Conservation (phyloP, 2,797 vertebrate species). For the Xenopus petersii region DNA sequence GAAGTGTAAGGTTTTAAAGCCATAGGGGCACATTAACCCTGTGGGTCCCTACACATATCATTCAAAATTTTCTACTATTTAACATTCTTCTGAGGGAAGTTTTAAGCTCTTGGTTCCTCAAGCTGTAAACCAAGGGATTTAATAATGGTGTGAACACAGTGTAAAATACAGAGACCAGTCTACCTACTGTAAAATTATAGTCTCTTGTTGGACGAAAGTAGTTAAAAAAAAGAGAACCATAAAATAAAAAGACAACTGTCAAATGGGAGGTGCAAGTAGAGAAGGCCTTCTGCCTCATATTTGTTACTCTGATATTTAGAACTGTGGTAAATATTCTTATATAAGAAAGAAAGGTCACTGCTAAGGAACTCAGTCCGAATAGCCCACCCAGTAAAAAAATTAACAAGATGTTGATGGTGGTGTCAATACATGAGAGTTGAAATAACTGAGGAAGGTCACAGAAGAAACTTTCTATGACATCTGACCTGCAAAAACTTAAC, state of each 20-base stretch:
- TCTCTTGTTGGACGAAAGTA: slow-evolving; percentile 5
- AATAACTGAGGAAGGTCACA: slow-evolving; percentile 12
- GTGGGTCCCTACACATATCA: too few species aligned
- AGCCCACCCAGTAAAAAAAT: neutral
- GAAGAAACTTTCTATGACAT: slow-evolving; percentile 13
- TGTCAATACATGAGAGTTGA: slow-evolving; percentile 24
- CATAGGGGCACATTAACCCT: too few species aligned
- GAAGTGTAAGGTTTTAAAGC: too few species aligned
- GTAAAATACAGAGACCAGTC: slow-evolving; percentile 4
- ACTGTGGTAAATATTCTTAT: slow-evolving; percentile 9
- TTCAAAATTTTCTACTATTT: too few species aligned
- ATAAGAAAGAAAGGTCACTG: slow-evolving; percentile 13
- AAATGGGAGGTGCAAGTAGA: slow-evolving; percentile 30
- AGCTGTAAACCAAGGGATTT: slow-evolving; percentile 29
- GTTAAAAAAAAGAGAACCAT: neutral
- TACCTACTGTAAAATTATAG: neutral
- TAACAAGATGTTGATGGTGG: slow-evolving; percentile 8
- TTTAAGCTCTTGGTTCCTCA: slow-evolving; percentile 22
- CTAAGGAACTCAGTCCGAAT: neutral
- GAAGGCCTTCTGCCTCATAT: slow-evolving; percentile 16
- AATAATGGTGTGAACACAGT: slow-evolving; percentile 21
- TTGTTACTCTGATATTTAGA: neutral
- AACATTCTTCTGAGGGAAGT: too few species aligned
- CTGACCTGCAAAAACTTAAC: slow-evolving; percentile 11
- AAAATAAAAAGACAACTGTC: slow-evolving; percentile 12